Evolutionary conservation across 2,113 vertebrate species (phyloP), one percentile per base, ranked within the genome.

Genomic region (Caretta caretta): DNA sequence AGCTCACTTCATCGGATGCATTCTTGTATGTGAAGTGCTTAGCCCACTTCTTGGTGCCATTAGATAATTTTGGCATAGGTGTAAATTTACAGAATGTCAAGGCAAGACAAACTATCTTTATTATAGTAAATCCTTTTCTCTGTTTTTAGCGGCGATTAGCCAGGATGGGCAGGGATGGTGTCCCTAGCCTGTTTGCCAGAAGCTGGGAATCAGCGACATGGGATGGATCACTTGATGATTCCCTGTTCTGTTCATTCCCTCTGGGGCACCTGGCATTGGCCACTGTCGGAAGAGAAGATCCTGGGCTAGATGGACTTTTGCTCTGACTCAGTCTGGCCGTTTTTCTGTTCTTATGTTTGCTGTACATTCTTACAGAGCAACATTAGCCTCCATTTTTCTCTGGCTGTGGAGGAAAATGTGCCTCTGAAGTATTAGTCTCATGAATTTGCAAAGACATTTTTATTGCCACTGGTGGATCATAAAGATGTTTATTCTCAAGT

Each of bases 371-470:
- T 84, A 80, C 56, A 57, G 85, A 87, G 80, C 81, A 48, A 53
- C 80, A 13, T 24, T 95, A 81, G 51, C 35, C 92, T 90, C 83
- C 20, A 6, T 92, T 95, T 92, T 79, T 54, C 49, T 14, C 53
- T 80, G 80, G 80, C 87, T 96, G 54, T 83, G 79, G 65, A 89
- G 57, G 80, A 95, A 95, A n/a, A 81, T 80, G 13, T 84, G 80
- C 89, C 80, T 96, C 93, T 54, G 8, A 93, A 90, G 83, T 87
- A 91, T 96, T 93, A 91, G 80, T 92, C 91, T 96, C 93, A 97
- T 97, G 91, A 97, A 87, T 96, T 96, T 95, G 84, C 86, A 62
- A 88, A 96, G 95, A 87, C 89, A 46, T 94, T 91, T 97, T 97
- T 96, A 92, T 96, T 96, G 91, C 84, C 95, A 69, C 90, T 93